Conservation (phyloP, 2,797 vertebrate genomes). For the Cetoscarus ocellatus region DNA sequence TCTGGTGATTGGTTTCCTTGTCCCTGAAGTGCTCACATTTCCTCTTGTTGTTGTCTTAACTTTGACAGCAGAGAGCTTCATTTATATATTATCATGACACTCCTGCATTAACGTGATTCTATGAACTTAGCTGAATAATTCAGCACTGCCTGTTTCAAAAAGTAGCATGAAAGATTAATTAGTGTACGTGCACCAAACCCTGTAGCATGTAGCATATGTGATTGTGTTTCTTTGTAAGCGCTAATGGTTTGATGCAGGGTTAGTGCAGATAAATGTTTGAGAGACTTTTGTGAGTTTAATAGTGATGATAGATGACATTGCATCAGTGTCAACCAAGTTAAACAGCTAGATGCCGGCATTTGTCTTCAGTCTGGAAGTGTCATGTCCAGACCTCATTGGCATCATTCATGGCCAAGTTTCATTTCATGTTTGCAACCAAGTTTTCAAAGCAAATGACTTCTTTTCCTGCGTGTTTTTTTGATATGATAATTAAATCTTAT, state of each 20-base stretch:
- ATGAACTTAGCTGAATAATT: slow-evolving; percentile 78
- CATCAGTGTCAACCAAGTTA: slow-evolving; percentile 44
- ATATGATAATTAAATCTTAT: slow-evolving; percentile 22
- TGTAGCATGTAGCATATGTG: slow-evolving; percentile 20
- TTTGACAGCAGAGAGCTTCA: slow-evolving; percentile 67
- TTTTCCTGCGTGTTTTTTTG: neutral
- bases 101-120: slow-evolving; percentile 66
- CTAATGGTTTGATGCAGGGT: neutral
- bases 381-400: slow-evolving; percentile 51
- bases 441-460: slow-evolving; percentile 2
- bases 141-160: slow-evolving; percentile 65
- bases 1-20: slow-evolving; percentile 38
- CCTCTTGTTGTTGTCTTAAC: slow-evolving; percentile 51
- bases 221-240: slow-evolving; percentile 35
- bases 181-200: slow-evolving; percentile 47
- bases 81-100: slow-evolving; percentile 71
- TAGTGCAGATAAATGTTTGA: slow-evolving; percentile 8
- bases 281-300: slow-evolving; percentile 24
- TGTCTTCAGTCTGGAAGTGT: slow-evolving; percentile 49
- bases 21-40: slow-evolving; percentile 48
- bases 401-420: slow-evolving; percentile 8
- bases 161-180: slow-evolving; percentile 80
- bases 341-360: slow-evolving; percentile 48
- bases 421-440: neutral
- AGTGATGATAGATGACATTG: slow-evolving; percentile 44